Percentiles rank a stretch among this genome's conserved stretches.
Conservation (phyloP, 2,888 invertebrate species). For the Boloria euphrosyne region DNA sequence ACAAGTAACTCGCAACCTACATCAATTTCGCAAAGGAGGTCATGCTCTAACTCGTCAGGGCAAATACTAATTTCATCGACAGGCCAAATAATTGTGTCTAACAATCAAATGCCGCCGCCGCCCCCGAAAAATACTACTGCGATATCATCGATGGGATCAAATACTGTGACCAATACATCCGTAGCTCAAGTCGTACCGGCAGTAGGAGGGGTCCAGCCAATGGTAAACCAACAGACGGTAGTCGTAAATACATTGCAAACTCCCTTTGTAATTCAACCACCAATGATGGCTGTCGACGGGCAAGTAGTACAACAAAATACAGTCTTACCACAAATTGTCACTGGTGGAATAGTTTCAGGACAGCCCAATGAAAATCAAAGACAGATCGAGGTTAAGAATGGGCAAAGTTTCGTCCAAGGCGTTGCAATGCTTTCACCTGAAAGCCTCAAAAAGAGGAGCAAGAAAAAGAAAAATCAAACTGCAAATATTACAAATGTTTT, state of each 20-base stretch:
- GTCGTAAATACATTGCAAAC: conserved; percentile 90
- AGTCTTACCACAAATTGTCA: conserved; percentile 86
- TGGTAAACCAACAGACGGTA: conserved; percentile 89
- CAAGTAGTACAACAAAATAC: conserved; percentile 86
- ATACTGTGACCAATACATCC: conserved; percentile 85
- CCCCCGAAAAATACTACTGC: conserved; percentile 81
- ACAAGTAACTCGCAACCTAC: conserved; percentile 70
- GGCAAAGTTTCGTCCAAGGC: conserved; percentile 66
- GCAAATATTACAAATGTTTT: conserved; percentile 87
- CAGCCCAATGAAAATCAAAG: conserved; percentile 75
- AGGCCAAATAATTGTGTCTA: conserved; percentile 88
- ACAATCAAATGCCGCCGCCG: conserved; percentile 85
- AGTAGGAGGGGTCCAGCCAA: conserved; percentile 84
- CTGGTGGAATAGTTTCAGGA: conserved; percentile 84
- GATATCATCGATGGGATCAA: conserved; percentile 84
- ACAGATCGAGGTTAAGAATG: conserved; percentile 81
- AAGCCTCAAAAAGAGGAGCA: conserved; percentile 84
- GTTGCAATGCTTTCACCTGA: conserved; percentile 86
- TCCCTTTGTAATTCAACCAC: conserved; percentile 90
- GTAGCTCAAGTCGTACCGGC: conserved; percentile 85
- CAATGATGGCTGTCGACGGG: conserved; percentile 89
- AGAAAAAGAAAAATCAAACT: conserved; percentile 88
- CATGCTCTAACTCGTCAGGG: conserved; percentile 74
- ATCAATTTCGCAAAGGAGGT: conserved; percentile 55
- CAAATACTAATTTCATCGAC: conserved; percentile 90